Conservation (phyloP, 2,888 invertebrate species). For the Arctia plantaginis region DNA sequence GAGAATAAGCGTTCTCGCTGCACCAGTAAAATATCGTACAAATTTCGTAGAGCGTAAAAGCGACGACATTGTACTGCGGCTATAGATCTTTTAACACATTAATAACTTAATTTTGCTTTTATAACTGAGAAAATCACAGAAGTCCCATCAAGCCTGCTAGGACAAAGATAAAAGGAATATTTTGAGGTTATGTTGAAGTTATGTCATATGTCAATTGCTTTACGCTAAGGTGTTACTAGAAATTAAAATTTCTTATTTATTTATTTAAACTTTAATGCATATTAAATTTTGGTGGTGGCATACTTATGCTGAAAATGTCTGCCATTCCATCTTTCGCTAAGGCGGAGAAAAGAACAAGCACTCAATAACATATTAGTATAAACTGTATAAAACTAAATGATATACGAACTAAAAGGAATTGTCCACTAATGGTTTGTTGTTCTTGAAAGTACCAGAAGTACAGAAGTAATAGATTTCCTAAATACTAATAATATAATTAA, state of each 20-base stretch:
- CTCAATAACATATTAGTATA: no score
- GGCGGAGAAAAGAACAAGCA: no score
- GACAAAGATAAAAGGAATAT: slow-evolving; percentile 27
- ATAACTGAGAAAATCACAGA: slow-evolving; percentile 27
- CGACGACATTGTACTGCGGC: slow-evolving; percentile 86
- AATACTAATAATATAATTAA: no score
- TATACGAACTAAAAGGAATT: no score
- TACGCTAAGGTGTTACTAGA: background rate
- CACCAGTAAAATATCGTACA: slow-evolving; percentile 90
- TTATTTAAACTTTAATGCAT: no score
- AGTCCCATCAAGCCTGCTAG: slow-evolving; percentile 18
- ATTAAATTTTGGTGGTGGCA: no score
- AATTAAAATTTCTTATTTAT: background rate
- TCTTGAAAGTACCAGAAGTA: no score
- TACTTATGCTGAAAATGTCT: no score
- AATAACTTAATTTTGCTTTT: slow-evolving; percentile 20
- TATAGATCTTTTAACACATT: slow-evolving; percentile 47
- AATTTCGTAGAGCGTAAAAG: slow-evolving; percentile 91
- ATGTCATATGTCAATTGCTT: slow-evolving; percentile 60
- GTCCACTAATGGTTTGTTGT: no score
- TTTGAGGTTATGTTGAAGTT: slow-evolving; percentile 73
- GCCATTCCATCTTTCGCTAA: no score
- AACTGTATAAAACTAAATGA: no score
- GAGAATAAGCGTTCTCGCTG: slow-evolving; percentile 89
- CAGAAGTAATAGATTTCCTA: no score